These are phyloP conservation scores for Manis pentadactyla DNA, from an alignment of 2,797 vertebrate species.

Conservation along the genomic window DNA sequence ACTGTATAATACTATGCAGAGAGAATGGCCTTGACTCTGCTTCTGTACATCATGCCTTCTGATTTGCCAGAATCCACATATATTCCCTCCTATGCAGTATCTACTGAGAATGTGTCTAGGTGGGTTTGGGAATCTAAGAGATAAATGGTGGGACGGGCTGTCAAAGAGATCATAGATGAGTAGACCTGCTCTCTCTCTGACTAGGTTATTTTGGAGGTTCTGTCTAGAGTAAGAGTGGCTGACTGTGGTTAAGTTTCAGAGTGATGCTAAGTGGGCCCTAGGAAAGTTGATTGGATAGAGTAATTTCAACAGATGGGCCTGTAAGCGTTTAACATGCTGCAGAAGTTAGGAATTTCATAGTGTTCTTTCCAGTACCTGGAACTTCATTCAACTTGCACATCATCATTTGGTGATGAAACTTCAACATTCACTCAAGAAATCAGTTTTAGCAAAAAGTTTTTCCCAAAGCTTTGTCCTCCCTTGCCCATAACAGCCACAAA, in stretches of 20 bases:
- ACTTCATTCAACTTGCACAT: not conserved
- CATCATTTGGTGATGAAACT: not conserved
- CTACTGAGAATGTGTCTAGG: not conserved
- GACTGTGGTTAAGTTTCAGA: not conserved
- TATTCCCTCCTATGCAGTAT: not conserved
- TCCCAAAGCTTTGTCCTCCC: not conserved
- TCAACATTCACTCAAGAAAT: constrained; percentile 34
- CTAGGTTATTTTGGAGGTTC: not conserved
- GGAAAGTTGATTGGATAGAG: not conserved
- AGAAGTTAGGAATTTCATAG: not conserved
- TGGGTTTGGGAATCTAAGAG: not conserved
- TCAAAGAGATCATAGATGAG: not conserved
- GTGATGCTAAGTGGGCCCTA: not conserved
- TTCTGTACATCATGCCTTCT: not conserved
- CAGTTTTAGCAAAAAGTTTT: not conserved
- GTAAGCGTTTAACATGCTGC: not conserved
- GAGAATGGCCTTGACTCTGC: not conserved
- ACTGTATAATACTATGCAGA: not conserved
- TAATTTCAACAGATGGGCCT: not conserved
- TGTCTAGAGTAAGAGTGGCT: not conserved
- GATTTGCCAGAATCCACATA: not conserved
- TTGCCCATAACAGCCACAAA: not conserved
- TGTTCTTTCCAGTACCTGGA: not conserved
- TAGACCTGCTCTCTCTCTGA: not conserved
- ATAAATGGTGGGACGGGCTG: not conserved